Percentiles rank a stretch among this genome's conserved stretches.
phyloP scores from a whole-genome alignment of 1,140 invertebrate genomes.

The Leptoteleia sp. region DNA sequence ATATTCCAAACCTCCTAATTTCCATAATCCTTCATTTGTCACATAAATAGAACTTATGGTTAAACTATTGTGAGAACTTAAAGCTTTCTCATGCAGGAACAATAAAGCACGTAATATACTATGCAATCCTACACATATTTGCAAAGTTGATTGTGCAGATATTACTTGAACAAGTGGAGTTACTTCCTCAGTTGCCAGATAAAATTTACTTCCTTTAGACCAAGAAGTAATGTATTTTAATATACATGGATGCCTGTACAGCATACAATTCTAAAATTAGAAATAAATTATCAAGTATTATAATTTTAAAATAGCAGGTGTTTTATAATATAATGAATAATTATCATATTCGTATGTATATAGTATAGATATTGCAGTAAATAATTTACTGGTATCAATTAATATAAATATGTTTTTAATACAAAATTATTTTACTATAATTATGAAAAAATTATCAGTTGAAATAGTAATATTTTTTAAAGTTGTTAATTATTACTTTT shows the following conservation, averaged over 20 bases:
- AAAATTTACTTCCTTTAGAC: constrained; percentile 87
- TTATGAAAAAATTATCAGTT: too few relatives aligned
- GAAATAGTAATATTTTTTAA: too few relatives aligned
- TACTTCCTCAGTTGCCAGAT: constrained; percentile 89
- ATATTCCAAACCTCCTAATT: constrained; percentile 90
- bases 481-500: too few relatives aligned
- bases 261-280: constrained; percentile 88
- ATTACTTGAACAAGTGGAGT: constrained; percentile 86
- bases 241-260: constrained; percentile 91
- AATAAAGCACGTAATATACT: constrained; percentile 88
- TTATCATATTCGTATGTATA: too few relatives aligned
- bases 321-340: too few relatives aligned
- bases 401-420: too few relatives aligned
- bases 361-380: too few relatives aligned
- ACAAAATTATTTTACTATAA: too few relatives aligned
- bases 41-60: constrained; percentile 90
- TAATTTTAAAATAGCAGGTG: too few relatives aligned
- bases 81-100: constrained; percentile 89
- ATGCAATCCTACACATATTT: constrained; percentile 89
- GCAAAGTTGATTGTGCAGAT: constrained; percentile 84
- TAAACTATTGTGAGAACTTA: constrained; percentile 91
- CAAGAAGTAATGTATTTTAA: constrained; percentile 90
- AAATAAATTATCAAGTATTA: too few relatives aligned
- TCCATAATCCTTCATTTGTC: constrained; percentile 90
- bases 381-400: too few relatives aligned